Base-by-base conservation (phyloP, 1,140 invertebrate species). In the Hirudo medicinalis region DNA sequence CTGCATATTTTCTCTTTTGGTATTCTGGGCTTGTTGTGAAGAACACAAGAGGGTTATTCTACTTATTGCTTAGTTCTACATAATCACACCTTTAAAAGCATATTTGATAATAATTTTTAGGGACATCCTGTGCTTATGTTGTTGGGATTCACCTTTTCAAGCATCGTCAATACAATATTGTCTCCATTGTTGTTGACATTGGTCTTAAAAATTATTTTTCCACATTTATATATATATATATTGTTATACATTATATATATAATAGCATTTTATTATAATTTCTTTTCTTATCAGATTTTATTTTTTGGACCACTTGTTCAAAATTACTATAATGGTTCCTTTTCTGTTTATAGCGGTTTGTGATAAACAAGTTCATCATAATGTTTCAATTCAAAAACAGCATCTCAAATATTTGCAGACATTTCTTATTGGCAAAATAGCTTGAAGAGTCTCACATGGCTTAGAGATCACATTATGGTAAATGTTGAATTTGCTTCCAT, bases 391-490 rank as follows among this genome's bases (percentile, higher is more conserved):
- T 63, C 19, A 32, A 6, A 6, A 63, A 63, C 17, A 6, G 9
- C 57, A 63, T 15, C 22, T 19, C 8, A 25, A 63, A 63, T n/a
- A 63, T 63, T 63, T 63, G 22, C 9, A 25, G 29, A 22, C 57
- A 63, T 63, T n/a, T 63, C 29, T 19, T 40, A 72, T 73, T 74
- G 32, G 70, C 69, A 54, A 36, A 69, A 27, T 32, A 70, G 60
- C 25, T 57, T 67, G n/a, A 72, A 53, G 60, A 40, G 53, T 32
- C 53, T 77, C 55, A 29, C 63, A 36, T 63, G 20, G 70, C 67
- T 73, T 29, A 69, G 9, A 72, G 67, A 67, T 71, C 72, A 66
- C 68, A 71, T 67, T 36, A 57, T 72, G 69, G 72, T 53, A 40
- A 54, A 11, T 71, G n/a, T 13, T 71, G 22, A 25, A 32, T 54